Conservation (phyloP, 2,797 vertebrate species). For the Dicrostonyx torquatus region DNA sequence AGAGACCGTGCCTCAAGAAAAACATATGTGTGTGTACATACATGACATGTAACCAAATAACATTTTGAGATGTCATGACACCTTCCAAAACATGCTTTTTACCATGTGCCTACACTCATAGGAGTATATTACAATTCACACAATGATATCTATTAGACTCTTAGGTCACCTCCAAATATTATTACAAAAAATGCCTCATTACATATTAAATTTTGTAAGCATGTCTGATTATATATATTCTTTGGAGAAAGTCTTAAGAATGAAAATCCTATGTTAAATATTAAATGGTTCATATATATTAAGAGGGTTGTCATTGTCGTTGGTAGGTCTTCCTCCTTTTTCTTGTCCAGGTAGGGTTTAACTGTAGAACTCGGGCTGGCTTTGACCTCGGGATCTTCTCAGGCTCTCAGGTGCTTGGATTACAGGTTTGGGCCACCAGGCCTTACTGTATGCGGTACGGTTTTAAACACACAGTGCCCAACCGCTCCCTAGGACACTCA, state of each 20-base stretch:
- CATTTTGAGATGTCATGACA: slow-evolving; percentile 25
- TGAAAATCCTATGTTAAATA: slow-evolving; percentile 23
- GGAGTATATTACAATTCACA: background rate
- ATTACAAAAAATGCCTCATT: background rate
- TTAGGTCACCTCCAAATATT: slow-evolving; percentile 27
- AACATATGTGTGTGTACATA: background rate
- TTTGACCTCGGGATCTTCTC: background rate
- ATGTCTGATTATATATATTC: slow-evolving; percentile 30
- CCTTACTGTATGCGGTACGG: background rate
- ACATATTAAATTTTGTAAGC: slow-evolving; percentile 47
- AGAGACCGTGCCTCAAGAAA: background rate
- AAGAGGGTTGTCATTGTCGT: background rate
- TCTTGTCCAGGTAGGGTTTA: background rate
- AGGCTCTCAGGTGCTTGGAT: background rate
- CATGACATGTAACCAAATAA: background rate
- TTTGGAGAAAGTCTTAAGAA: slow-evolving; percentile 52
- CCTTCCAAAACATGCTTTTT: slow-evolving; percentile 42
- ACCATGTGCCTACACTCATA: background rate
- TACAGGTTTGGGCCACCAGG: background rate
- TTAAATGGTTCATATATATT: slow-evolving; percentile 32
- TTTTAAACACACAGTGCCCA: slow-evolving; percentile 21
- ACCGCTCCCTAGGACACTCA: background rate
- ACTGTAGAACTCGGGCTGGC: background rate
- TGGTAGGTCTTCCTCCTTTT: background rate
- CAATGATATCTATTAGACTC: slow-evolving; percentile 7